Conservation (phyloP, 1,140 invertebrate species). For the Plutomurus gul region DNA sequence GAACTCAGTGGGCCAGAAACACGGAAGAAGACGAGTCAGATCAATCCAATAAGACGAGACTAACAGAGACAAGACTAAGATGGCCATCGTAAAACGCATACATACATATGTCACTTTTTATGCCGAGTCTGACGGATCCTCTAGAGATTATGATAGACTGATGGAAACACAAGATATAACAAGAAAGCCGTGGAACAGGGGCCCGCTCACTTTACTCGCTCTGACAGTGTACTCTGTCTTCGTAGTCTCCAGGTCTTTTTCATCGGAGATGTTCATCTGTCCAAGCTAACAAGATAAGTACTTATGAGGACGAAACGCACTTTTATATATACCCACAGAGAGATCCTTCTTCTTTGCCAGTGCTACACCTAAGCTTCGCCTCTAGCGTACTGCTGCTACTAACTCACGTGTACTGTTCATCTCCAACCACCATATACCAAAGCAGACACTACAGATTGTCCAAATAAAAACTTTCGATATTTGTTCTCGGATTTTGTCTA, state of each 20-base stretch:
- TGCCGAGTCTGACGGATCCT: conserved; percentile 11
- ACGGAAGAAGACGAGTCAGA: background rate
- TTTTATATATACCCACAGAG: too few species aligned
- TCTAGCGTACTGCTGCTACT: too few species aligned
- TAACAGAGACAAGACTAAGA: background rate
- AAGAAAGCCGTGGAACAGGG: background rate
- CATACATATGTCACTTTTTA: background rate
- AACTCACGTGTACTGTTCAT: too few species aligned
- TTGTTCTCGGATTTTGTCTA: too few species aligned
- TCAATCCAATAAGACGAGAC: background rate
- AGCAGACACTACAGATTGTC: too few species aligned
- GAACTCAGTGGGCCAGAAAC: background rate
- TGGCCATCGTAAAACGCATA: background rate
- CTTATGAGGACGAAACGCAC: background rate
- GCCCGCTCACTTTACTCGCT: background rate
- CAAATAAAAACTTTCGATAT: too few species aligned
- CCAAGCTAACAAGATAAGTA: background rate
- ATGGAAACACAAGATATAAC: background rate
- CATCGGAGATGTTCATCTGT: background rate
- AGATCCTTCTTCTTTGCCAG: background rate
- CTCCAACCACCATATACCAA: too few species aligned
- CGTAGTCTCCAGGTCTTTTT: background rate
- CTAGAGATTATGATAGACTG: conserved; percentile 15
- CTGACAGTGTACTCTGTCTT: background rate
- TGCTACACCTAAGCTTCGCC: too few species aligned